phyloP scores from a whole-genome alignment of 2,888 invertebrate genomes.

The Baccha elongata region DNA sequence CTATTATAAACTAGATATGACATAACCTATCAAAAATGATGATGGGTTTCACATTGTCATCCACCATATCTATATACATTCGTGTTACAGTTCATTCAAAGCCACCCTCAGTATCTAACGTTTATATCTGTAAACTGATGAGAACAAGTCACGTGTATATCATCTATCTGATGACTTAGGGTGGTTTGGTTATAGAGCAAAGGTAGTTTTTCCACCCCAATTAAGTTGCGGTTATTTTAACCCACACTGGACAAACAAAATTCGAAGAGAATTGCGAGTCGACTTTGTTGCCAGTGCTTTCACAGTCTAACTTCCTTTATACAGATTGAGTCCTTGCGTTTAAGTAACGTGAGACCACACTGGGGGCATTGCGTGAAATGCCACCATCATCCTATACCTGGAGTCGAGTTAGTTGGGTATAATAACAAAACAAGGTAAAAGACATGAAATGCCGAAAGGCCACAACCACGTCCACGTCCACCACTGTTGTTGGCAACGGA shows the following conservation, averaged over 20 bases:
- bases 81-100: constrained; percentile 45
- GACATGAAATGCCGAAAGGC: constrained; percentile 76
- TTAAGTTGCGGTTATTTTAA: constrained; percentile 45
- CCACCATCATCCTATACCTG: constrained; percentile 50
- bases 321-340: constrained; percentile 18
- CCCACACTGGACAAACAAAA: constrained; percentile 29
- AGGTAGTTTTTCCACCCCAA: constrained; percentile 46
- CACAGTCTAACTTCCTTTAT: constrained; percentile 1
- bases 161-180: constrained; percentile 3
- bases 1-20: constrained; percentile 46
- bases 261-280: constrained; percentile 22
- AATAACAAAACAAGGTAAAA: constrained; percentile 41
- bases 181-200: not conserved
- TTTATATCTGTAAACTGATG: not conserved
- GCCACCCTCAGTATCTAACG: constrained; percentile 18
- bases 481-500: constrained; percentile 77
- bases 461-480: constrained; percentile 40
- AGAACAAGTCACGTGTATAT: constrained; percentile 65
- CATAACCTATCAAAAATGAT: constrained; percentile 42
- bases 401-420: constrained; percentile 35
- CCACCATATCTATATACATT: constrained; percentile 32
- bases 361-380: constrained; percentile 60
- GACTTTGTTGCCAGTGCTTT: constrained; percentile 17
- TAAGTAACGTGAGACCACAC: constrained; percentile 14
- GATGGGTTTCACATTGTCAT: constrained; percentile 45